Base-by-base conservation (phyloP, 2,888 invertebrate genomes). In the Thelaira solivaga region DNA sequence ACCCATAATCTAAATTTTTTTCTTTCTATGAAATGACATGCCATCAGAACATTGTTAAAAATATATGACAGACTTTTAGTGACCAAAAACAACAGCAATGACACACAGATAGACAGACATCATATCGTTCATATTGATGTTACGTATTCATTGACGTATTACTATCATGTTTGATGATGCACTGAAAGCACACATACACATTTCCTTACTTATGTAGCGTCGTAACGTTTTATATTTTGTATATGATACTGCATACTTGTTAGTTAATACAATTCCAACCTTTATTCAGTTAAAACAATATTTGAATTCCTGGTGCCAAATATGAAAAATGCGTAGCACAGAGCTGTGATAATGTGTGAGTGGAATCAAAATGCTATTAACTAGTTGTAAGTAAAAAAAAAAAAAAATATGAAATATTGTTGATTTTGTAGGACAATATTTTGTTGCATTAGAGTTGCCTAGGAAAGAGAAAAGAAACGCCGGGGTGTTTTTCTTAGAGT, bases 121-220 rank as follows among this genome's bases (percentile, higher is more conserved):
- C n/a, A n/a, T n/a, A n/a, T n/a, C n/a, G n/a, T n/a, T n/a, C 10
- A 45, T 41, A 41, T 59, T 51, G 49, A 69, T 6, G 53, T 72
- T 72, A n/a, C n/a, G 45, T 64, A 47, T 47, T 55, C 26, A 41
- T 53, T 72, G 64, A 47, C 45, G 49, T 39, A 69, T 49, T 59
- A 69, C n/a, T 22, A 3, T 47, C n/a, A n/a, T n/a, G n/a, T n/a
- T n/a, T 24, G 26, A 18, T 8, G 8, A 4, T 24, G 18, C 4
- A 13, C 10, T 4, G 16, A 49, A 6, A 16, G 7, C 2, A 13
- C 49, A 34, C 34, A n/a, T 13, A 6, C 13, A n/a, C 36, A 13
- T 36, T 36, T n/a, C 5, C 36, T 11, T n/a, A 16, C 20, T 18
- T 43, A n/a, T n/a, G 26, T 26, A 5, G 26, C 22, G 34, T 62